A percentile compares a stretch with the other conserved stretches of the same genome.
Evolutionary conservation across 1,140 invertebrate genomes (phyloP).

Genomic region (honey bee (Apis mellifera)): Amel_HAv3.1 CM009934.2:4244501-4245000

Average conservation of each 20-base stretch:
- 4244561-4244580: not conserved
- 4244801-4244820: conserved; percentile 50
- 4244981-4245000: conserved; percentile 52
- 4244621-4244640: not conserved
- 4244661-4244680: conserved; percentile 25
- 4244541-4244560: not conserved
- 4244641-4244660: not conserved
- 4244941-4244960: conserved; percentile 2
- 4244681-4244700: conserved; percentile 21
- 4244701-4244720: conserved; percentile 22
- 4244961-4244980: not conserved
- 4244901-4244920: not conserved
- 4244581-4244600: not conserved
- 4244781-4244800: conserved; percentile 45
- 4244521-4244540: not conserved
- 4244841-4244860: not conserved
- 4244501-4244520: not conserved
- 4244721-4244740: conserved; percentile 9
- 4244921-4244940: conserved; percentile 47
- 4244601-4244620: not conserved
- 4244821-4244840: not conserved
- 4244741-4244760: not conserved
- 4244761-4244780: not conserved
- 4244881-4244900: not conserved
- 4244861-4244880: not conserved